These are phyloP conservation scores for Leptopilina boulardi DNA, from an alignment of 1,140 invertebrate genomes.

Conservation along the genomic window DNA sequence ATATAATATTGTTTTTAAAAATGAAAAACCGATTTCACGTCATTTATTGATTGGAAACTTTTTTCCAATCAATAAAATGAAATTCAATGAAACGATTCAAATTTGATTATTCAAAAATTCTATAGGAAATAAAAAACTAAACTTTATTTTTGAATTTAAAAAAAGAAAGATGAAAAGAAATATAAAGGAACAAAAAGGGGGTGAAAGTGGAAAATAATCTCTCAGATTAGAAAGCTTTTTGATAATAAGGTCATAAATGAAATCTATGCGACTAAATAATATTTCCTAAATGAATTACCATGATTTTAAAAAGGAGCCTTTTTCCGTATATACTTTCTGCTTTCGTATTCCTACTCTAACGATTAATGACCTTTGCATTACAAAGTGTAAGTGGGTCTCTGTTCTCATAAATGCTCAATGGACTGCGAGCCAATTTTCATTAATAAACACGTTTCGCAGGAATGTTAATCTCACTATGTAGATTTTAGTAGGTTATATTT, in stretches of 20 bases:
- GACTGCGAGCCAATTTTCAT: conserved; percentile 36
- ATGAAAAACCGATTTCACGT: neutral
- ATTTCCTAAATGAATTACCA: conserved; percentile 10
- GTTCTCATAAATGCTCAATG: conserved; percentile 27
- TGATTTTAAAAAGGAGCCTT: neutral
- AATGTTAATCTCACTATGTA: neutral
- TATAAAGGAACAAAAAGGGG: neutral
- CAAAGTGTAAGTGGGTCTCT: conserved; percentile 14
- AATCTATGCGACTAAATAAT: conserved; percentile 13
- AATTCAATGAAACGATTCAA: too few species aligned
- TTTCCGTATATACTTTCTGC: conserved; percentile 10
- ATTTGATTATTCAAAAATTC: too few species aligned
- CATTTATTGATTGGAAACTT: neutral
- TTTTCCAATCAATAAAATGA: too few species aligned
- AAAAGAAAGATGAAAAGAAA: too few species aligned
- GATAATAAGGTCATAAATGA: neutral
- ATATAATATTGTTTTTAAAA: neutral
- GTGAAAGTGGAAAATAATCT: neutral
- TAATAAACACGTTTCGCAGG: conserved; percentile 52
- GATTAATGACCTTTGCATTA: conserved; percentile 28
- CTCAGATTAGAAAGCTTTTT: neutral
- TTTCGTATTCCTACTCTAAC: conserved; percentile 15
- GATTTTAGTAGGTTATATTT: too few species aligned
- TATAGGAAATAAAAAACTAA: too few species aligned
- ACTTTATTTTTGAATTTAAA: too few species aligned